Conservation (phyloP, 1,140 invertebrate species). For the Plectus sambesii region DNA sequence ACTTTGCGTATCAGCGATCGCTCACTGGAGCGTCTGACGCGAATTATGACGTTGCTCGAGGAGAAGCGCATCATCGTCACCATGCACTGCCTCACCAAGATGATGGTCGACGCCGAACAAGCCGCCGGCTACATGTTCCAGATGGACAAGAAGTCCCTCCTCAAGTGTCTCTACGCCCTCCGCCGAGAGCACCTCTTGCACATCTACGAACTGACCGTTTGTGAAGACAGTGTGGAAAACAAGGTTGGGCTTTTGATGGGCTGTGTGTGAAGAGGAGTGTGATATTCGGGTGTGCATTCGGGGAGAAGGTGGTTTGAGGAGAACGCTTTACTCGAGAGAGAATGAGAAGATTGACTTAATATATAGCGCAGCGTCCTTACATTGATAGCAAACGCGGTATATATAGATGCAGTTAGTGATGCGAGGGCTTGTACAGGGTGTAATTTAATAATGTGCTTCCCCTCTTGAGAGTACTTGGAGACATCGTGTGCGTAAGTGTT, state of each 20-base stretch:
- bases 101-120: constrained; percentile 22
- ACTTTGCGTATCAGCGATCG: constrained; percentile 37
- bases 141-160: constrained; percentile 41
- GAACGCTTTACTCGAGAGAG: too few species aligned
- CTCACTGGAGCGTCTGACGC: constrained; percentile 27
- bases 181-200: constrained; percentile 18
- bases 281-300: too few species aligned
- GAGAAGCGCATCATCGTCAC: constrained; percentile 30
- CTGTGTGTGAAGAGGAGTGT: too few species aligned
- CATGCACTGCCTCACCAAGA: constrained; percentile 18
- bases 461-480: too few species aligned
- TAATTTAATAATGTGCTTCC: too few species aligned
- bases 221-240: constrained; percentile 19
- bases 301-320: too few species aligned
- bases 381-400: too few species aligned
- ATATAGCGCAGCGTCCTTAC: too few species aligned
- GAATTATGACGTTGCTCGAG: constrained; percentile 24
- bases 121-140: constrained; percentile 31
- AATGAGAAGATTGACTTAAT: too few species aligned
- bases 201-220: constrained; percentile 19
- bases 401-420: too few species aligned
- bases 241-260: too few species aligned
- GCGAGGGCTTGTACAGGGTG: too few species aligned
- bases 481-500: not conserved
- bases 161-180: constrained; percentile 35